A percentile compares a stretch with the other conserved stretches of the same genome.
Evolutionary conservation across 2,797 vertebrate species (phyloP).

Genomic region (Emys orbicularis): DNA sequence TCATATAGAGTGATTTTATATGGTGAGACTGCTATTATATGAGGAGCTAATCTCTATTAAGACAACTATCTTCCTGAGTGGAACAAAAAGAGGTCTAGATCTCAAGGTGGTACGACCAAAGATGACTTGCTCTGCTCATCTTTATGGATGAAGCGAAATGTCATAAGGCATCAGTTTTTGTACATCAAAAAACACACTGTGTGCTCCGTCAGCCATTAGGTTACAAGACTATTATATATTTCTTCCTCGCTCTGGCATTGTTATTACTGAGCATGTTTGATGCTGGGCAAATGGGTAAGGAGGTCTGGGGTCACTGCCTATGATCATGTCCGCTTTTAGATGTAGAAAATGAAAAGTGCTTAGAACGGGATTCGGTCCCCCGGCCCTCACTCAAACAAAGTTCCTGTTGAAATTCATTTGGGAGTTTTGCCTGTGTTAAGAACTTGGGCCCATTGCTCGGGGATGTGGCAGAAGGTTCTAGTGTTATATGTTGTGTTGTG

Average conservation of each 20-base stretch:
- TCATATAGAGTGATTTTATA: rapidly evolving
- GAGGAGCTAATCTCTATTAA: not conserved
- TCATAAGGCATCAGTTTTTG: rapidly evolving
- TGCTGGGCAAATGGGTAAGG: rapidly evolving
- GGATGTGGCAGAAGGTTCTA: not conserved
- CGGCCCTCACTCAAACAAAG: rapidly evolving
- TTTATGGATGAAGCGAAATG: not conserved
- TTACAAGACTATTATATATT: not conserved
- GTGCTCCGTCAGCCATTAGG: not conserved
- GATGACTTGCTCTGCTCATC: not conserved
- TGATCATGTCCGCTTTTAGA: rapidly evolving
- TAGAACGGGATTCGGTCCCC: not conserved
- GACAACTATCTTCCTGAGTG: not conserved
- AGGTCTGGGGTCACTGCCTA: not conserved
- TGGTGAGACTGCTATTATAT: not conserved
- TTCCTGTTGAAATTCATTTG: not conserved
- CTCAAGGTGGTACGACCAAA: not conserved
- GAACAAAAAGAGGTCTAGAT: not conserved
- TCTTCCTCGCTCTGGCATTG: not conserved
- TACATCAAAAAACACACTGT: rapidly evolving
- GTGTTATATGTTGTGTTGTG: not conserved
- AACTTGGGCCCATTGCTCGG: not conserved
- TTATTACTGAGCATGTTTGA: rapidly evolving
- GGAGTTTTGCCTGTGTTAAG: not conserved
- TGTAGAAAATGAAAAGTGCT: not conserved